Base-by-base conservation (phyloP, 2,888 invertebrate species). In the Dynastes grantii region DNA sequence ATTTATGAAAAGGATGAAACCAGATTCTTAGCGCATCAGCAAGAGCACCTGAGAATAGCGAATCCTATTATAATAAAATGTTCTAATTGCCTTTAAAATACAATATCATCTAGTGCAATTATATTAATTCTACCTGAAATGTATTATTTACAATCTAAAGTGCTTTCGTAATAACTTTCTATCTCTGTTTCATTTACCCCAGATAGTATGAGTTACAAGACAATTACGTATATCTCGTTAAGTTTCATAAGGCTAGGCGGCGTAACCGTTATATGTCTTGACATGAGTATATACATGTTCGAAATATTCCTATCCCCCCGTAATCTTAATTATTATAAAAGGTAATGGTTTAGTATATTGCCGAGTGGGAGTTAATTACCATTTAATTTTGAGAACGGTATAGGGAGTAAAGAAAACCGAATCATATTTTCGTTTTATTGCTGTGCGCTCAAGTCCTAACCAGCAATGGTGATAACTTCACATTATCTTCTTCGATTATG, bases 381-480 rank as follows among this genome's bases (percentile, higher is more conserved):
- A 45, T 61, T 75, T 75, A 75, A 75, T 75, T 75, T 27, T 63
- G 61, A 29, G 37, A 75, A 61, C 45, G 61, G 45, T n/a, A 61
- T 8, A 55, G 32, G 61, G 27, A 63, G 61, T 75, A 75, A 75
- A 61, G 73, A 61, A 61, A 27, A 45, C 4, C 27, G 73, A 61
- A 29, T 61, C 45, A 22, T 73, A 75, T 75, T 75, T 75, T 61
- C 73, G 45, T 45, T 75, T 75, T 75, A 75, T 51, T 75, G 61
- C 61, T 61, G 9, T 45, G 40, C 49, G 11, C 45, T 75, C 16
- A 27, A 75, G 13, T 58, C 22, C 45, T 68, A 22, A 68, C 49
- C 22, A 61, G 61, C 32, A 11, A 45, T 45, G 29, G 4, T 29
- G 49, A 61, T 61, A 58, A 61, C 16, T 75, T 63, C 13, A 27